Conservation (phyloP, 2,113 vertebrate species). For the Scartelaos histophorus region DNA sequence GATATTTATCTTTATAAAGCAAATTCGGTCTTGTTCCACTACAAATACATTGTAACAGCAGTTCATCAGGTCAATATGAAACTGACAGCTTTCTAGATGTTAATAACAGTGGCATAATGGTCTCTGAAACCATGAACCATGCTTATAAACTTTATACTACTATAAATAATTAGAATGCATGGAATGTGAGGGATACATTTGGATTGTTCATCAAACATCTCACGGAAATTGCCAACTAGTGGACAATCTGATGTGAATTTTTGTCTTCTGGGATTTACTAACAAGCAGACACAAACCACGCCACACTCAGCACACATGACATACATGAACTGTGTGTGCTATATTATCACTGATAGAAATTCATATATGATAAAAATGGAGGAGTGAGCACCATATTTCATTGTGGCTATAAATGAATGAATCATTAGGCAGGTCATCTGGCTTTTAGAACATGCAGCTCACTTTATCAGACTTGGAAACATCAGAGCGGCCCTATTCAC, state of each 20-base stretch:
- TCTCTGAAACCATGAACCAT: too few species aligned
- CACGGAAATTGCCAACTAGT: not conserved
- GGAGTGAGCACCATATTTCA: slow-evolving; percentile 24
- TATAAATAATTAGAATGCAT: too few species aligned
- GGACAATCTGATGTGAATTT: not conserved
- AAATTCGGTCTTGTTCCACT: too few species aligned
- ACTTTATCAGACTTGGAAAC: slow-evolving; percentile 49
- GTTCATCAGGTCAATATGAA: too few species aligned
- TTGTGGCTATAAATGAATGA: slow-evolving; percentile 41
- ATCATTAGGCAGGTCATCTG: slow-evolving; percentile 47
- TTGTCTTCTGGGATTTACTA: too few species aligned
- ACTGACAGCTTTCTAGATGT: too few species aligned
- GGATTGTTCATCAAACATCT: not conserved
- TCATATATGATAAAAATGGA: not conserved
- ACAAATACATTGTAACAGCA: too few species aligned
- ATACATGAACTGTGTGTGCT: not conserved
- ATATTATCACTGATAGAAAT: not conserved
- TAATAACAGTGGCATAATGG: too few species aligned
- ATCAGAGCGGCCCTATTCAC: slow-evolving; percentile 40
- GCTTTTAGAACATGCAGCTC: slow-evolving; percentile 40
- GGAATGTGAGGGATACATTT: too few species aligned
- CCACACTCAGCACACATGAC: not conserved
- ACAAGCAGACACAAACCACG: too few species aligned
- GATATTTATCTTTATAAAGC: too few species aligned
- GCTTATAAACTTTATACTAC: too few species aligned